Percentiles rank a stretch among this genome's conserved stretches.
These are phyloP conservation scores for Wasmannia auropunctata DNA, from an alignment of 1,140 invertebrate genomes.

Conservation along the genomic window DNA sequence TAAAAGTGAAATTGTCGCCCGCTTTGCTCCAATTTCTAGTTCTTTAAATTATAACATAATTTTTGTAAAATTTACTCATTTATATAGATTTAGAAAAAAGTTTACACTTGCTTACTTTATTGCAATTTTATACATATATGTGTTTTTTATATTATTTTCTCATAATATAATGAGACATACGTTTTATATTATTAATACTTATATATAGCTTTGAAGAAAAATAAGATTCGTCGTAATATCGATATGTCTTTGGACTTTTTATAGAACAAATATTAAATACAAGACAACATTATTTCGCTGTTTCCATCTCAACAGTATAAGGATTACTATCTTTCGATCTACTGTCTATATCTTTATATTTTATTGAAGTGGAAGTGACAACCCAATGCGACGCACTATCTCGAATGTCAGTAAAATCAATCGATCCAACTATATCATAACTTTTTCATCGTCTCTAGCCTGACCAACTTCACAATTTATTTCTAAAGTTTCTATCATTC, in stretches of 20 bases:
- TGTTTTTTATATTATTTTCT: background rate
- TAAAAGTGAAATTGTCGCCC: background rate
- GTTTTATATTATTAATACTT: background rate
- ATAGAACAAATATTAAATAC: background rate
- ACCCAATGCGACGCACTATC: background rate
- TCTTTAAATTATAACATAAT: background rate
- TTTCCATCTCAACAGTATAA: background rate
- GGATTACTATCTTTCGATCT: background rate
- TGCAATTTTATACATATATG: background rate
- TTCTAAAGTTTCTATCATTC: constrained; percentile 23
- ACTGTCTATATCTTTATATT: background rate
- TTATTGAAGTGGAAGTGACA: background rate
- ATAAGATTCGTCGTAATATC: background rate
- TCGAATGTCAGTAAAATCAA: background rate
- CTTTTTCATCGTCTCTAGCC: background rate
- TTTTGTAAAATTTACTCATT: background rate
- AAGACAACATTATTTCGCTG: background rate
- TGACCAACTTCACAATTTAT: constrained; percentile 18
- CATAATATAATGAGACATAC: background rate
- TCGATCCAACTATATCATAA: background rate
- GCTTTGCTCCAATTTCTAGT: background rate
- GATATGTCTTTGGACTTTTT: background rate
- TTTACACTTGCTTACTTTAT: background rate
- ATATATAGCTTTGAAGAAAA: background rate
- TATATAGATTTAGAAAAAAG: background rate